These are phyloP conservation scores for Heliocidaris erythrogramma DNA, from an alignment of 35 echinoderm and acorn worm genomes.

Conservation along the genomic window DNA sequence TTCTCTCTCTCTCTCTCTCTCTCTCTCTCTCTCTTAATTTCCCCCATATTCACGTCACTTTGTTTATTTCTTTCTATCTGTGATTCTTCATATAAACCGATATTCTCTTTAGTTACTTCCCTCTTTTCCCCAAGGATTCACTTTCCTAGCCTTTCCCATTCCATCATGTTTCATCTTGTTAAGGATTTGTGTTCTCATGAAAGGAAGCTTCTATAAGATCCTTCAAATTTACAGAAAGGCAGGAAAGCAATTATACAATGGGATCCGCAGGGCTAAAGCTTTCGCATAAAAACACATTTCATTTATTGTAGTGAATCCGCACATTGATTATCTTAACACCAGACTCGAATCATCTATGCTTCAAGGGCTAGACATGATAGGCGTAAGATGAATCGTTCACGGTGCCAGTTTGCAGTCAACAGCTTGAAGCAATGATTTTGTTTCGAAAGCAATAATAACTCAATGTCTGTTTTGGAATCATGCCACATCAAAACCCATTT, in stretches of 20 bases:
- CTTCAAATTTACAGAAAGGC: not conserved
- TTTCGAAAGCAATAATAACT: conserved; percentile 5
- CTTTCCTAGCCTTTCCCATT: not conserved
- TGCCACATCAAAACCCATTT: not conserved
- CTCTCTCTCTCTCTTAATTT: too few relatives aligned
- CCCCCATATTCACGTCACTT: too few relatives aligned
- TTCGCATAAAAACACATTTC: not conserved
- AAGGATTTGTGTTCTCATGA: not conserved
- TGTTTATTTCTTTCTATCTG: too few relatives aligned
- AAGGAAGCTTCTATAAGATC: not conserved
- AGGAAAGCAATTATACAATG: not conserved
- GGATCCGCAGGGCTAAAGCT: not conserved
- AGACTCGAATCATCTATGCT: not conserved
- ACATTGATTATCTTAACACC: not conserved
- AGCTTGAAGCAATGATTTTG: not conserved
- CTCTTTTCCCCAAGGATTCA: too few relatives aligned
- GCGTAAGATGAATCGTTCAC: not conserved
- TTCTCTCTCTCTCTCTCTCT: too few relatives aligned
- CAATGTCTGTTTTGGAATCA: not conserved
- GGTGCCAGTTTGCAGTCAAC: not conserved
- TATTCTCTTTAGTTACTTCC: too few relatives aligned
- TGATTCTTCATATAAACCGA: too few relatives aligned
- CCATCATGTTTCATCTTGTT: not conserved
- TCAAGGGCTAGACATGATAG: not conserved
- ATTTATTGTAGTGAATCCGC: not conserved